Conservation (phyloP, 2,113 vertebrate species). For the Gracilinanus agilis region DNA sequence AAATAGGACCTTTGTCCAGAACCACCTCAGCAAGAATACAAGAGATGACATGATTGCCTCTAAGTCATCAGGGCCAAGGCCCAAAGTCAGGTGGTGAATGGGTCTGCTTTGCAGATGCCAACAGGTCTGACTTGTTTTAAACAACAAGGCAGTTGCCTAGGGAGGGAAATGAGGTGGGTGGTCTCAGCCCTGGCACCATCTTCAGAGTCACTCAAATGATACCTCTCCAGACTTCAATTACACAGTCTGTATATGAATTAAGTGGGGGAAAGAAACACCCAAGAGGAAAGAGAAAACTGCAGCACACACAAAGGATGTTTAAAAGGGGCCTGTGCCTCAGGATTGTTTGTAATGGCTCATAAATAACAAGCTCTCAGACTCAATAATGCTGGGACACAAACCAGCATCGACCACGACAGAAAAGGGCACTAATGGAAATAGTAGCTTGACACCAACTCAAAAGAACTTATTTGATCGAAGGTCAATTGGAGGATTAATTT, state of each 20-base stretch:
- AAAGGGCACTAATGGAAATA: not conserved
- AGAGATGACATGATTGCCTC: not conserved
- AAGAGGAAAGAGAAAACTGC: not conserved
- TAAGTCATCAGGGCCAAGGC: not conserved
- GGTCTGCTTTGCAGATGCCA: not conserved
- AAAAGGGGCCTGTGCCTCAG: not conserved
- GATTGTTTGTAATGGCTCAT: not conserved
- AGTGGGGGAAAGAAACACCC: not conserved
- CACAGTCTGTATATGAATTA: not conserved
- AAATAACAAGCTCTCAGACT: not conserved
- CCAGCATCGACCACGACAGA: not conserved
- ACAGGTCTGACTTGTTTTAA: not conserved
- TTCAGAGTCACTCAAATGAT: conserved; percentile 13
- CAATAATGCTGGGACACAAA: not conserved
- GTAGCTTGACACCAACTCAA: not conserved
- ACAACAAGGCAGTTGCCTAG: not conserved
- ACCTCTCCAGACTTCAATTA: not conserved
- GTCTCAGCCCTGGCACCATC: not conserved
- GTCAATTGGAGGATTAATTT: not conserved
- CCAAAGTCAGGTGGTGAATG: not conserved
- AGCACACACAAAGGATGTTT: not conserved
- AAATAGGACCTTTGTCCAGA: not conserved
- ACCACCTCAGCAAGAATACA: not conserved
- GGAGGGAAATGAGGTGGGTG: not conserved
- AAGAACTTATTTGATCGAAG: not conserved